Base-by-base conservation (phyloP, 1,140 invertebrate genomes). In the Drosophila nikananu region DNA sequence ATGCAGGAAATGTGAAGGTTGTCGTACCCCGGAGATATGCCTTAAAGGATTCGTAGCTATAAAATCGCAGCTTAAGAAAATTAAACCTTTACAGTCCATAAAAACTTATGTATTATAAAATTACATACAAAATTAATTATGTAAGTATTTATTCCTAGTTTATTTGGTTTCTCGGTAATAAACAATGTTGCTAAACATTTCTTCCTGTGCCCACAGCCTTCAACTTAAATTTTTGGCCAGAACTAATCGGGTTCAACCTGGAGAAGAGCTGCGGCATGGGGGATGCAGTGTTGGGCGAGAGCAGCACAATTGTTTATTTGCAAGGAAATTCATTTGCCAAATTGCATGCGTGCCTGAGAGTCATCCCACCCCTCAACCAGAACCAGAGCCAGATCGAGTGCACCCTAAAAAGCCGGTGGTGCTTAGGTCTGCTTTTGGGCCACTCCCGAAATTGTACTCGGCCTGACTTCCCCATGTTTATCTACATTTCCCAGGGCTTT, bases 281-380 rank as follows among this genome's bases (percentile, higher is more conserved):
- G 12, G 35, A 41, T 42, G 21, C 13, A 37, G 17, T 25, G 25
- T 27, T 21, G 35, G 17, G 13, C 27, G 25, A 48, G 17, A 25
- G 54, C 37, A 61, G 46, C 32, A 73, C 71, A 73, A 73, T 73
- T 73, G 71, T 73, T 73, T 74, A 74, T 74, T 73, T 74, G 68
- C 55, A 46, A 41, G 44, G 55, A 80, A 80, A 74, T 80, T 80
- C 67, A 80, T 80, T 80, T 79, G 41, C 59, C 77, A 79, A 79
- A 79, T 80, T 68, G 77, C 67, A 52, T 72, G 67, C 77, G 42
- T 73, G 48, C 30, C 48, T 41, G 77, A 44, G 44, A 30, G 48
- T 17, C 15, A 17, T 25, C 19, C 19, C 21, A 10, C 15, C 17
- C 60, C 44, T 35, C 52, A 39, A 44, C 21, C 70, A 55, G 15